phyloP scores from a whole-genome alignment of 2,113 vertebrate species.

The Barnardius zonarius region DNA sequence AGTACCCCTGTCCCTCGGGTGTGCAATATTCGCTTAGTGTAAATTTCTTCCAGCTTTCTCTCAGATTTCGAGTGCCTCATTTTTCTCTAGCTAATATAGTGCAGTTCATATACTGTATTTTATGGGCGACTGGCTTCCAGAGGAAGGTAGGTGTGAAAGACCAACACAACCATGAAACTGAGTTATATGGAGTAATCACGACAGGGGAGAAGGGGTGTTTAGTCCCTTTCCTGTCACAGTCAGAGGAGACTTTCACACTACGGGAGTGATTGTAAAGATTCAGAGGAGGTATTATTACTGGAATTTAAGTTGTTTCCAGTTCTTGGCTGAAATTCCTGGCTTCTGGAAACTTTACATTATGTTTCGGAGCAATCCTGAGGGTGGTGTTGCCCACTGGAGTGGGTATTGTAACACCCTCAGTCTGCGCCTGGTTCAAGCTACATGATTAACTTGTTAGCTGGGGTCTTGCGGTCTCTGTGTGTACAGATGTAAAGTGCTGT shows the following conservation, averaged over 20 bases:
- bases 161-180: slow-evolving; percentile 27
- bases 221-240: not conserved
- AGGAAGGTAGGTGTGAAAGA: slow-evolving; percentile 51
- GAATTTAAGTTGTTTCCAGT: not conserved
- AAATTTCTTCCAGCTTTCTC: slow-evolving; percentile 50
- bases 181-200: slow-evolving; percentile 14
- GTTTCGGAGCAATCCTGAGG: not conserved
- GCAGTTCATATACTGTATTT: slow-evolving; percentile 31
- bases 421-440: not conserved
- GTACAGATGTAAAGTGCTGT: not conserved
- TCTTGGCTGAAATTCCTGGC: not conserved
- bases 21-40: slow-evolving; percentile 27
- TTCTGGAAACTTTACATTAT: not conserved
- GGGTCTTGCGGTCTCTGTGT: not conserved
- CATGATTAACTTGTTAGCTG: not conserved
- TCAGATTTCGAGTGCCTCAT: slow-evolving; percentile 30
- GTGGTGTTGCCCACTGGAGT: not conserved
- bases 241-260: not conserved
- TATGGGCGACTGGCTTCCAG: slow-evolving; percentile 39
- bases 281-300: not conserved
- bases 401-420: not conserved
- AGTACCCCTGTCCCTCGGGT: not conserved
- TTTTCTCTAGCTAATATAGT: slow-evolving; percentile 51
- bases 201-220: not conserved
- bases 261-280: not conserved